These are phyloP conservation scores for Incurvaria masculella DNA, from an alignment of 2,888 invertebrate species.

Conservation along the genomic window DNA sequence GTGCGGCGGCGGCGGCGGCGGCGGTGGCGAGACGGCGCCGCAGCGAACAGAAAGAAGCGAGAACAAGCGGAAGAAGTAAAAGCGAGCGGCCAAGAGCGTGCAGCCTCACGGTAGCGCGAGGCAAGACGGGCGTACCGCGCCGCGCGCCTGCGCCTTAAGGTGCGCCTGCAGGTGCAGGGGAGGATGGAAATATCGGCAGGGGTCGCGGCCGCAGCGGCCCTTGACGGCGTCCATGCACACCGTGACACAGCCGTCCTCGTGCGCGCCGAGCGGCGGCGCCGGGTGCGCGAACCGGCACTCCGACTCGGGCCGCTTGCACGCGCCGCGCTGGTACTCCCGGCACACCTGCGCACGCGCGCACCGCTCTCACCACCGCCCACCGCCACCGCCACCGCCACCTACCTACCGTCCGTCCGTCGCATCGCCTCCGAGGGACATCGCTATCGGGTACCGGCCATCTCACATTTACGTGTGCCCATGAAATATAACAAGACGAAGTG, in stretches of 20 bases:
- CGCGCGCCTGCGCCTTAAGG: conserved; percentile 98
- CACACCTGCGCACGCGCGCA: conserved; percentile 75
- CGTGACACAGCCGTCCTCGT: conserved; percentile 98
- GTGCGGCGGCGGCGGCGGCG: conserved; percentile 32
- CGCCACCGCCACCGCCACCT: conserved; percentile 15
- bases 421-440: not conserved
- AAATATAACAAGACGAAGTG: no score
- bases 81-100: conserved; percentile 48
- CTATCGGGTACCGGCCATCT: no score
- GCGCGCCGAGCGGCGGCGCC: conserved; percentile 93
- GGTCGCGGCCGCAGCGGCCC: conserved; percentile 98
- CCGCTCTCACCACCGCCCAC: conserved; percentile 35
- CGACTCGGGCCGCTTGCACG: conserved; percentile 95
- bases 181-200: conserved; percentile 99
- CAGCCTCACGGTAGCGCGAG: conserved; percentile 30
- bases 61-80: conserved; percentile 52
- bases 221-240: conserved; percentile 99
- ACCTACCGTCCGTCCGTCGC: conserved; percentile 5
- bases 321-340: conserved; percentile 98
- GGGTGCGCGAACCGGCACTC: conserved; percentile 99
- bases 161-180: conserved; percentile 99
- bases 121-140: conserved; percentile 74
- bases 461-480: no score
- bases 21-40: conserved; percentile 30
- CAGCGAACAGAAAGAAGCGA: conserved; percentile 50